Evolutionary conservation across 2,888 invertebrate genomes (phyloP).

Genomic region (Cenopis cana): DNA sequence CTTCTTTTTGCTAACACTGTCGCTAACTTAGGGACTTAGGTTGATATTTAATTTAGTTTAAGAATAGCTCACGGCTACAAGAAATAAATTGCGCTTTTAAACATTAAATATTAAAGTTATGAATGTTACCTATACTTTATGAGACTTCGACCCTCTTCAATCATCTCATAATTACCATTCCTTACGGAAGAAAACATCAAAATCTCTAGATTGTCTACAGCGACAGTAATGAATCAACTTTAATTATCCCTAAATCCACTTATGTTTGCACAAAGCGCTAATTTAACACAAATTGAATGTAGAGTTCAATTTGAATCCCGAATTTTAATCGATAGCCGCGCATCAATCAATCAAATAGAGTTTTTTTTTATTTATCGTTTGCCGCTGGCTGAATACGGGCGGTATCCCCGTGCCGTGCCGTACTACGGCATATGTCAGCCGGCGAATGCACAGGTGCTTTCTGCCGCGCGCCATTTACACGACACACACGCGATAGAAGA

Average conservation of each 20-base stretch:
- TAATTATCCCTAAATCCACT: constrained; percentile 49
- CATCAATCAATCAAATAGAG: constrained; percentile 57
- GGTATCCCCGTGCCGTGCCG: constrained; percentile 66
- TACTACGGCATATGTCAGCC: constrained; percentile 50
- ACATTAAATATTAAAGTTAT: neutral
- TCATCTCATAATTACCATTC: constrained; percentile 45
- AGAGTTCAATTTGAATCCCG: constrained; percentile 36
- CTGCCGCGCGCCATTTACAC: constrained; percentile 74
- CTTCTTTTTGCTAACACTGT: too few relatives aligned
- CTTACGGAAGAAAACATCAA: constrained; percentile 50
- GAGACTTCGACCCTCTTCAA: constrained; percentile 2
- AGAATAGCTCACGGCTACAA: neutral
- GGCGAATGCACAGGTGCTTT: constrained; percentile 65
- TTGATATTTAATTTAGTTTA: constrained; percentile 10
- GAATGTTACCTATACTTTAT: constrained; percentile 11
- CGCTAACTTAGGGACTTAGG: constrained; percentile 11
- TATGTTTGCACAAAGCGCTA: constrained; percentile 43
- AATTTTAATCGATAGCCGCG: constrained; percentile 53
- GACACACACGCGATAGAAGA: constrained; percentile 73
- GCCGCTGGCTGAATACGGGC: constrained; percentile 48
- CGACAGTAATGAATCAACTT: constrained; percentile 52
- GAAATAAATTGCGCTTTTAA: neutral
- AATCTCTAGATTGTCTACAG: constrained; percentile 51
- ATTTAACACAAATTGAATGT: constrained; percentile 49
- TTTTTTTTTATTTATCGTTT: constrained; percentile 47